These are phyloP conservation scores for Pocillopora damicornis DNA, from an alignment of 64 coral and sea anemone species.

Conservation along the genomic window DNA sequence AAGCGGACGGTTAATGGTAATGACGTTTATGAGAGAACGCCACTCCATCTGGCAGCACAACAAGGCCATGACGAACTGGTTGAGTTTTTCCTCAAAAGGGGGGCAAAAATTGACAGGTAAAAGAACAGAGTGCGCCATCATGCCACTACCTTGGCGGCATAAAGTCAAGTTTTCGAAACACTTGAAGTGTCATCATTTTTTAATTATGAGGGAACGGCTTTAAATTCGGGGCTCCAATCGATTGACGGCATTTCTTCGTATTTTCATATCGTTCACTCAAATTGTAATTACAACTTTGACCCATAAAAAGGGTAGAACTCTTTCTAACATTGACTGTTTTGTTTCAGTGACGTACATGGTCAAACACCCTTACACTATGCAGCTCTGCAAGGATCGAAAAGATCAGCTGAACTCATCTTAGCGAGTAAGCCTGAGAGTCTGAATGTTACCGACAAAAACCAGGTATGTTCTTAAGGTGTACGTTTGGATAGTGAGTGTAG, in stretches of 20 bases:
- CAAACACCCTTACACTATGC: constrained; percentile 89
- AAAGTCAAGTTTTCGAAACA: too few species aligned
- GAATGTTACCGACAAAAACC: constrained; percentile 77
- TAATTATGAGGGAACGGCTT: too few species aligned
- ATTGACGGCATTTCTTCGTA: too few species aligned
- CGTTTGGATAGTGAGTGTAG: too few species aligned
- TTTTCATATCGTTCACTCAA: not conserved
- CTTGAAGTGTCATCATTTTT: too few species aligned
- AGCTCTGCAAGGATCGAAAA: constrained; percentile 64
- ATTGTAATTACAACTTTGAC: not conserved
- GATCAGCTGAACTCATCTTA: constrained; percentile 78
- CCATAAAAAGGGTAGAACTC: not conserved
- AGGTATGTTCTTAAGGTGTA: constrained; percentile 18
- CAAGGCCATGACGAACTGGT: constrained; percentile 85
- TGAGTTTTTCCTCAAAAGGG: constrained; percentile 81
- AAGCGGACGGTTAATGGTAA: constrained; percentile 80
- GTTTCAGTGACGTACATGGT: constrained; percentile 65
- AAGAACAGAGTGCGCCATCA: not conserved
- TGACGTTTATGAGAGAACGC: constrained; percentile 78
- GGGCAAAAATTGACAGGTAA: constrained; percentile 78
- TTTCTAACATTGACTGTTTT: not conserved
- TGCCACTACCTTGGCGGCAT: too few species aligned
- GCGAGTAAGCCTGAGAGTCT: constrained; percentile 73
- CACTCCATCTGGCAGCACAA: constrained; percentile 77
- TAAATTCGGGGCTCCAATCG: too few species aligned